Conservation (phyloP, 2,113 vertebrate species). For the Shinisaurus crocodilurus region DNA sequence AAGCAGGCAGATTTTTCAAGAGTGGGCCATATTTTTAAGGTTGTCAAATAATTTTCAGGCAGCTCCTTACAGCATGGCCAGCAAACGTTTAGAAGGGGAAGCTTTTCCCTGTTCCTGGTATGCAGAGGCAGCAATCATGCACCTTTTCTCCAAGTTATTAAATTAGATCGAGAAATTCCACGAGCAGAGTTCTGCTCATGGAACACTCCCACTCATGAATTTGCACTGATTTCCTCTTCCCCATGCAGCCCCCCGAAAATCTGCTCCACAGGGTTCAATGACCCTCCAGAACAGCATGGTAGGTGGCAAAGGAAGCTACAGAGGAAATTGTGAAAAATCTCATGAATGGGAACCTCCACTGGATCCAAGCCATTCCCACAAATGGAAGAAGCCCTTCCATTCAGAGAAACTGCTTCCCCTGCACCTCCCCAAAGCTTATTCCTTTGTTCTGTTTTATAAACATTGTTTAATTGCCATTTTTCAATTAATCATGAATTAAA, state of each 20-base stretch:
- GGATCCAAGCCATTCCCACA: neutral
- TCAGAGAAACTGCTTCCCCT: neutral
- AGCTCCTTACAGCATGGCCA: neutral
- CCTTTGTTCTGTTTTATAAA: too few relatives aligned
- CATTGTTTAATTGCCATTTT: too few relatives aligned
- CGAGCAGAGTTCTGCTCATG: neutral
- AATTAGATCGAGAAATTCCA: neutral
- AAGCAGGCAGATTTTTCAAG: fast-evolving
- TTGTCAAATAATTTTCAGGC: neutral
- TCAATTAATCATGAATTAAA: too few relatives aligned
- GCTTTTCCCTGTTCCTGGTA: neutral
- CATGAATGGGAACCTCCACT: neutral
- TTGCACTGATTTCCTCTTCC: neutral
- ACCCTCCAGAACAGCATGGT: neutral
- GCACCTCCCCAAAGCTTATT: neutral
- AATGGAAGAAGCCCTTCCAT: neutral
- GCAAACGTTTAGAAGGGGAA: neutral
- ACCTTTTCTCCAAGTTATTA: neutral
- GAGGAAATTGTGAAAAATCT: neutral
- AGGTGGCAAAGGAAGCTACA: neutral
- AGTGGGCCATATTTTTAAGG: neutral
- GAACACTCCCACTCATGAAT: neutral
- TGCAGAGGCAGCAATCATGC: neutral
- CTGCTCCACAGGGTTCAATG: neutral
- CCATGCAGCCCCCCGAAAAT: too few relatives aligned